Percentiles rank a stretch among this genome's conserved stretches.
phyloP scores from a whole-genome alignment of 2,888 invertebrate species.

The Pachymerium ferrugineum region DNA sequence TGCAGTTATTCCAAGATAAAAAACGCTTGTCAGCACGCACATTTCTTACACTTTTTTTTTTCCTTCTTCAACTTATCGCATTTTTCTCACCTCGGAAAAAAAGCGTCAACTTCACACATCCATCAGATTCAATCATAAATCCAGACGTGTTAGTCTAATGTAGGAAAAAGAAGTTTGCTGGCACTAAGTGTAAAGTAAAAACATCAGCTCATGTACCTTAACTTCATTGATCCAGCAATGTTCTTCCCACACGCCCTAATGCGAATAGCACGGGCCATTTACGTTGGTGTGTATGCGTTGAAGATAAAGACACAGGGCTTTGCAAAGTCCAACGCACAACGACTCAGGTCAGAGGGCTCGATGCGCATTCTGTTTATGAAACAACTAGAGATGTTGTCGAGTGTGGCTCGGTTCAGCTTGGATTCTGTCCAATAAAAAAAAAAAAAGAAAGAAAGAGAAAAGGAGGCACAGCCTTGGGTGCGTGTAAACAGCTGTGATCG shows the following conservation, averaged over 20 bases:
- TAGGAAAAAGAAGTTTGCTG: background rate
- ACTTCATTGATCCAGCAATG: slow-evolving; percentile 24
- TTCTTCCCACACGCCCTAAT: slow-evolving; percentile 24
- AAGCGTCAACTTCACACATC: background rate
- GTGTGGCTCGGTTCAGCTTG: slow-evolving; percentile 14
- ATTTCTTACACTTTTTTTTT: background rate
- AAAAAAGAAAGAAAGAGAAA: background rate
- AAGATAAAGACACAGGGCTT: slow-evolving; percentile 27
- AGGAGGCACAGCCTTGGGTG: slow-evolving; percentile 15
- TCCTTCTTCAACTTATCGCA: background rate
- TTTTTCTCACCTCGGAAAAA: background rate
- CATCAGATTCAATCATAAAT: slow-evolving; percentile 20
- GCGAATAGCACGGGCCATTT: slow-evolving; percentile 24
- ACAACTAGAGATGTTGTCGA: slow-evolving; percentile 27
- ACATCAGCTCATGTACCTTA: slow-evolving; percentile 24
- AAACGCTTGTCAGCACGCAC: too few species aligned
- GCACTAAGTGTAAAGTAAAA: slow-evolving; percentile 3
- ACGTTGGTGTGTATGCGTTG: slow-evolving; percentile 27
- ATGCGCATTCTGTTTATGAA: slow-evolving; percentile 21
- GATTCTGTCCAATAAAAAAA: slow-evolving; percentile 11
- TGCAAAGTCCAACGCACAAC: slow-evolving; percentile 15
- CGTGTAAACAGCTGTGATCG: slow-evolving; percentile 27
- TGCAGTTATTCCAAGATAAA: too few species aligned
- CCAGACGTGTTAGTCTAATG: background rate
- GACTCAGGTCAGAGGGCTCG: slow-evolving; percentile 27